phyloP scores from a whole-genome alignment of 2,797 vertebrate genomes.

The Aselliscus stoliczkanus region DNA sequence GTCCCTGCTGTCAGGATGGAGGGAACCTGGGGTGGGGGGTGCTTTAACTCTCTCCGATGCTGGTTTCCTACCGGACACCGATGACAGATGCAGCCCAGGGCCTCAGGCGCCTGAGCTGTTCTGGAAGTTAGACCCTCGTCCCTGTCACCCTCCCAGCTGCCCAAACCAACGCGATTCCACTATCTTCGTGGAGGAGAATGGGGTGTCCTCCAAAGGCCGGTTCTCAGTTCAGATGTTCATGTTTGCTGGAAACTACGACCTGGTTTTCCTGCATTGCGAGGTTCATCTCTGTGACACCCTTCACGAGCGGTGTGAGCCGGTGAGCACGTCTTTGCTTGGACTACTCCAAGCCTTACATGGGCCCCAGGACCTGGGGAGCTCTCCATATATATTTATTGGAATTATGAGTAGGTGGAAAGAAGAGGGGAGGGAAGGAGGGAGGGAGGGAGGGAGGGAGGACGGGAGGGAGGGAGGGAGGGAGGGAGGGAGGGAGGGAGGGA shows the following conservation, averaged over 20 bases:
- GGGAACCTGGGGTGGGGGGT: neutral
- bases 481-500: neutral
- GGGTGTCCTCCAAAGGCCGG: constrained; percentile 74
- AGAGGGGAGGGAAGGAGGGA: neutral
- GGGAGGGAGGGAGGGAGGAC: too few species aligned
- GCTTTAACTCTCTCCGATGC: neutral
- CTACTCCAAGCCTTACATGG: neutral
- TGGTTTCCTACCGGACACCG: neutral
- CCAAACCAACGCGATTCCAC: constrained; percentile 70
- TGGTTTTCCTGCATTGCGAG: constrained; percentile 82
- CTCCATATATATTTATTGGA: neutral
- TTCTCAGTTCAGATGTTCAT: constrained; percentile 83
- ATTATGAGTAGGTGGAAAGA: neutral
- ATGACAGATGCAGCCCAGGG: neutral
- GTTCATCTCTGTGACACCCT: constrained; percentile 79
- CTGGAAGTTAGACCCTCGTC: neutral
- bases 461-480: too few species aligned
- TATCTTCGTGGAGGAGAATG: constrained; percentile 79
- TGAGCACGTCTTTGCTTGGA: constrained; percentile 59
- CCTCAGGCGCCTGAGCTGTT: neutral
- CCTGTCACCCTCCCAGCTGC: constrained; percentile 76
- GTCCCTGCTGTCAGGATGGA: neutral
- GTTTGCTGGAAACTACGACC: constrained; percentile 71
- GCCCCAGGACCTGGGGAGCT: neutral
- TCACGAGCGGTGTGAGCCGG: constrained; percentile 73